Evolutionary conservation across 2,113 vertebrate genomes (phyloP), one percentile per base, ranked within the genome.

Genomic region (Oreochromis tanganicae): DNA sequence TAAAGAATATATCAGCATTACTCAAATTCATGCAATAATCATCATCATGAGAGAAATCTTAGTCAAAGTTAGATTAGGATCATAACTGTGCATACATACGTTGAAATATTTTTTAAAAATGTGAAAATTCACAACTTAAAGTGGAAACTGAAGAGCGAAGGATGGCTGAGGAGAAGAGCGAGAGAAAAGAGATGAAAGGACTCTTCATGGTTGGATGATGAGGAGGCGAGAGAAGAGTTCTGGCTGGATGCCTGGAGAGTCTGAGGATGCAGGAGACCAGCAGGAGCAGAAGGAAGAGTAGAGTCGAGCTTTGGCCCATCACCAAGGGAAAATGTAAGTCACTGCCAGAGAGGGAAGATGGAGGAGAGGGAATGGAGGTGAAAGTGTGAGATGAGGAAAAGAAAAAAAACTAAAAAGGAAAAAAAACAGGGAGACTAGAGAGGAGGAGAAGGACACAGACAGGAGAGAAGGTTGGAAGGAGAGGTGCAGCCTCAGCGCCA

Each of bases 241-340:
- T 95, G 95, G 92, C 90, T 1, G 4, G 29, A 71, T 16, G 93
- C 94, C 93, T 80, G 83, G 89, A 89, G 89, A 89, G 61, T 81
- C 84, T 5, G 75, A 91, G 87, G 88, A 94, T 82, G 81, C 85
- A 85, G 82, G 89, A 92, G 88, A 84, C 84, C 87, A 89, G 89
- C 84, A 79, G 91, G 91, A 91, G 86, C 56, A 89, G 89, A 85
- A 87, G 85, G 86, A 88, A 52, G 86, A 89, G 83, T 78, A 80
- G 83, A 68, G 88, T 36, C 71, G 2, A 86, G 89, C 83, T 85
- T 86, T 90, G 91, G 91, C 86, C 85, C 36, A 2, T 10, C 85
- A 91, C 82, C 81, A 87, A 90, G 88, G 68, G 46, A 83, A 73
- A 84, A 87, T 16, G 34, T 19, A 7, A 46, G 71, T 9, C 84